Conservation (phyloP, 2,113 vertebrate species). For the Campylorhamphus procurvoides region DNA sequence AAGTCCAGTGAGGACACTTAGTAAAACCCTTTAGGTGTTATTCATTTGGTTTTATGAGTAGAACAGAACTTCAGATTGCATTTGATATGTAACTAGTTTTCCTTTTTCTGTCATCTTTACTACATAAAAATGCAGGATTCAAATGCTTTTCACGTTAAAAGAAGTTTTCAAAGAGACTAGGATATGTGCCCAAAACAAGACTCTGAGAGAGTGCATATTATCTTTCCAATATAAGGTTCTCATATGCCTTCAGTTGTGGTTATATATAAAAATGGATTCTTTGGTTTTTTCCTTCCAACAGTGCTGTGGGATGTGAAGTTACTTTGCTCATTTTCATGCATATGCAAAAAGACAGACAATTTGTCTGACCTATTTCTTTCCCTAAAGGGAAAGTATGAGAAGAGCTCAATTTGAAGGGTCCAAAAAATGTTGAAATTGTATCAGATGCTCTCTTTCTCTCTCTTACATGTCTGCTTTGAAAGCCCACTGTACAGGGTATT, state of each 20-base stretch:
- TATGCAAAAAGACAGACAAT: constrained; percentile 9
- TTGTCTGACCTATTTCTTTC: constrained; percentile 32
- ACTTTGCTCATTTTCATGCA: neutral
- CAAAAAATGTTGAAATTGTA: neutral
- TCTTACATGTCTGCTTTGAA: neutral
- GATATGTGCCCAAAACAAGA: neutral
- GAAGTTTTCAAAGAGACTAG: neutral
- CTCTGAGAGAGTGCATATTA: neutral
- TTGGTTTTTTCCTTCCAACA: neutral
- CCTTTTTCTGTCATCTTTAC: neutral
- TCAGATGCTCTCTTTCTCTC: neutral
- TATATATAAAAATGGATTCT: neutral
- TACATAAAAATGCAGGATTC: neutral
- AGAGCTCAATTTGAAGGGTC: neutral
- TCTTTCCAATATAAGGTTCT: neutral
- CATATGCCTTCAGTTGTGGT: neutral
- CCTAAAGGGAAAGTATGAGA: neutral
- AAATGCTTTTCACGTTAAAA: neutral
- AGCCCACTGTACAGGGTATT: neutral
- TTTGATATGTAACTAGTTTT: neutral
- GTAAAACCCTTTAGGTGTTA: neutral
- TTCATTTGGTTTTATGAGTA: neutral
- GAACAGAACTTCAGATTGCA: neutral
- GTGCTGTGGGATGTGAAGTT: neutral
- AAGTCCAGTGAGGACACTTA: neutral